Conservation (phyloP, 1,140 invertebrate species). For the Pogonomyrmex californicus region DNA sequence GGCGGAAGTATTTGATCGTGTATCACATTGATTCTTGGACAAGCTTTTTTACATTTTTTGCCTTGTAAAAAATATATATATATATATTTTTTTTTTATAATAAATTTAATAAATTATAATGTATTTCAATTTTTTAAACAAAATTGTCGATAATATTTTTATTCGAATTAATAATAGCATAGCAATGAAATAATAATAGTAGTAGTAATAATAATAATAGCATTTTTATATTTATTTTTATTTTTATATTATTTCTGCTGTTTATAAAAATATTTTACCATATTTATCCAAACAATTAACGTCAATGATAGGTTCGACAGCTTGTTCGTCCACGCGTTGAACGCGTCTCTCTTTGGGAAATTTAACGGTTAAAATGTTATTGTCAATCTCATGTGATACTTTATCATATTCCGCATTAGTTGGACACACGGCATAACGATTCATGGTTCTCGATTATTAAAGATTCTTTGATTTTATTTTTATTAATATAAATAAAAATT, state of each 20-base stretch:
- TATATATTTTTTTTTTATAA: background rate
- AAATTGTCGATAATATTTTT: background rate
- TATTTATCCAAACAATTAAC: constrained; percentile 68
- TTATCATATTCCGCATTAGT: constrained; percentile 68
- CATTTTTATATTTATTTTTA: background rate
- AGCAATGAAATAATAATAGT: background rate
- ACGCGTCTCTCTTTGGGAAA: constrained; percentile 70
- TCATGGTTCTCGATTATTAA: constrained; percentile 11
- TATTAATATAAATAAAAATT: background rate
- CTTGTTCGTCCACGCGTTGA: background rate
- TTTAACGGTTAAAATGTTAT: constrained; percentile 76
- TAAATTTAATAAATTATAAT: constrained; percentile 7
- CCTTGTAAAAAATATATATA: constrained; percentile 57
- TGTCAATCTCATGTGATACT: constrained; percentile 70
- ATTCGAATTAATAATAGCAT: background rate
- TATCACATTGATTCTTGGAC: constrained; percentile 76
- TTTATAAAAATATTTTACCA: constrained; percentile 58
- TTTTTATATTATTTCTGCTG: background rate
- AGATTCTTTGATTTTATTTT: background rate
- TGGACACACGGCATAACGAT: constrained; percentile 36
- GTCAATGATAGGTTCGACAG: constrained; percentile 23
- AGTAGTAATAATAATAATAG: background rate
- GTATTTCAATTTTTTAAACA: background rate
- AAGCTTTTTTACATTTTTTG: constrained; percentile 68
- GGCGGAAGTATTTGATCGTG: constrained; percentile 60